Evolutionary conservation across 2,797 vertebrate species (phyloP), one percentile per base, ranked within the genome.

Genomic region (Eospalax fontanierii): DNA sequence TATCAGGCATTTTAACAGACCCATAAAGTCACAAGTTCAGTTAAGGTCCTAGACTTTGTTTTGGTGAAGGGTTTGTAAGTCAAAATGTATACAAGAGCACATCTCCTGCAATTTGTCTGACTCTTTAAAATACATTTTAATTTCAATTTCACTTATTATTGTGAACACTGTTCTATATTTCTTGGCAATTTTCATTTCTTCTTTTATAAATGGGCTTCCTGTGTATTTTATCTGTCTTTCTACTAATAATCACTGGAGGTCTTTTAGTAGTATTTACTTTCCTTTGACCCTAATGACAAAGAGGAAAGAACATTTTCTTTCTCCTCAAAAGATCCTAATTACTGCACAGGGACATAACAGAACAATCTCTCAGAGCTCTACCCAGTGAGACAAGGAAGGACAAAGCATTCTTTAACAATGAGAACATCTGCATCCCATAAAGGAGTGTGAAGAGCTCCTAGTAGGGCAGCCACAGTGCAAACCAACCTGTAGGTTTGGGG

Each of bases 401-500:
- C 68, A 90, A 90, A 89, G n/a, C 12, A 38, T 15, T 70, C n/a
- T 50, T 68, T 30, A 30, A 19, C 19, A 24, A 43, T 0, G 21
- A 5, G 38, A 87, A 63, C 11, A 30, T 54, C 21, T 2, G 28
- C 3, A 57, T 50, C 59, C n/a, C 24, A 28, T 0, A 33, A 8
- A 65, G 14, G 40, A 54, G 3, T 0, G 0, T 3, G 33, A 35
- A 43, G 15, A 21, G 16, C 15, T 33, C 66, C n/a, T 4, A 15
- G 81, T 57, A 66, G 0, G 2, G 15, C 0, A 2, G n/a, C 26
- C 38, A 18, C 6, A 26, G 30, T 21, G 11, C 4, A 78, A n/a
- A 89, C 96, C 98, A 89, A 99, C 99, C 99, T 99, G 99, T 96
- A 99, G 98, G 40, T 99, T 99, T 22, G 99, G 99, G 18, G 99